These are phyloP conservation scores for Drosophila prosaltans DNA, from an alignment of 1,140 invertebrate genomes.

Conservation along the genomic window DNA sequence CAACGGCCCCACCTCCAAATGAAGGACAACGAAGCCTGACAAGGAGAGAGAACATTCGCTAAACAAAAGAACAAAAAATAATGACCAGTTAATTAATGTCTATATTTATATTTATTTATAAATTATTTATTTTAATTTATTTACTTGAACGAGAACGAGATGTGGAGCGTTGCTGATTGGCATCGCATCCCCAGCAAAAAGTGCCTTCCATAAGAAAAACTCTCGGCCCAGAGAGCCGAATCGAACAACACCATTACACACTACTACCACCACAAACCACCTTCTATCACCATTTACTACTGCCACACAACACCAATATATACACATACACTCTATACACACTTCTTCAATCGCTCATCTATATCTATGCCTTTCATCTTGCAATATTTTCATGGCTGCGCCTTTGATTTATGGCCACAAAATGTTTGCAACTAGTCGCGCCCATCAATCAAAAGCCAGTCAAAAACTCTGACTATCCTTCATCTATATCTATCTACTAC, in stretches of 20 bases:
- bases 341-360: conserved; percentile 28
- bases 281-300: conserved; percentile 56
- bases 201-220: conserved; percentile 69
- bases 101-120: conserved; percentile 81
- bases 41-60: conserved; percentile 72
- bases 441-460: conserved; percentile 67
- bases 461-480: conserved; percentile 46
- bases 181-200: conserved; percentile 42
- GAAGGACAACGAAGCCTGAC: conserved; percentile 39
- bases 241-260: conserved; percentile 44
- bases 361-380: conserved; percentile 23
- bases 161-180: conserved; percentile 33
- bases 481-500: conserved; percentile 34
- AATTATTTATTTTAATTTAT: conserved; percentile 82
- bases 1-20: conserved; percentile 22
- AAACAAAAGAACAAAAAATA: conserved; percentile 43
- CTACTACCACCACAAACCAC: conserved; percentile 39
- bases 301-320: conserved; percentile 42
- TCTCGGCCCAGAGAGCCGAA: conserved; percentile 38
- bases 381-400: conserved; percentile 52
- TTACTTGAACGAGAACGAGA: conserved; percentile 78
- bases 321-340: conserved; percentile 30
- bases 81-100: conserved; percentile 69
- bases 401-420: conserved; percentile 69
- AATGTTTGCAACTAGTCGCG: conserved; percentile 75